phyloP scores from a whole-genome alignment of 2,797 vertebrate species.

The Parotocinclus haroldoi region DNA sequence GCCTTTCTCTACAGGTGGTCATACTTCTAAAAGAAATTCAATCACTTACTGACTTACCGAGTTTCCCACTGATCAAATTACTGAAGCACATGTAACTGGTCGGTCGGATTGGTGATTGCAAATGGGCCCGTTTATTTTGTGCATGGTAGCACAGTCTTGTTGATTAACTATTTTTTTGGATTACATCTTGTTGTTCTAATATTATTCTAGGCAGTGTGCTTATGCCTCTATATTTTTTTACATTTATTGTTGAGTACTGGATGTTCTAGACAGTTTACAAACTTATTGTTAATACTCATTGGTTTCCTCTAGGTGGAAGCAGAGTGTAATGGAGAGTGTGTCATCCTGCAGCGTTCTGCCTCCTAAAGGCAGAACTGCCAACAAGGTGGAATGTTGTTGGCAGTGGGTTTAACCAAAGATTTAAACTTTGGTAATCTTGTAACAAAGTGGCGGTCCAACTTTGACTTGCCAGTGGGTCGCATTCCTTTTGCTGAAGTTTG shows the following conservation, averaged over 20 bases:
- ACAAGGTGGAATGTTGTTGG: conserved; percentile 56
- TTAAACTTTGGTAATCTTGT: conserved; percentile 57
- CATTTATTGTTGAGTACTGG: not conserved
- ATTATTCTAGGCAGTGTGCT: not conserved
- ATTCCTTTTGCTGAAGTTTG: conserved; percentile 46
- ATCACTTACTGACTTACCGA: no score
- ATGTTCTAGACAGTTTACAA: not conserved
- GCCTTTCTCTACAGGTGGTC: no score
- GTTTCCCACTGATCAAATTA: no score
- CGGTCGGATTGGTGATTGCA: no score
- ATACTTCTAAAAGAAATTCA: no score
- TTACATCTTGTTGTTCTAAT: no score
- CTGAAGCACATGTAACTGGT: no score
- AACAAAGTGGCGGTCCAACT: conserved; percentile 50
- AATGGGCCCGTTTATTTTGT: no score
- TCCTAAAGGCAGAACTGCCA: no score
- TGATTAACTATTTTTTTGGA: no score
- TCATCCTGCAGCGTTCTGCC: conserved; percentile 11
- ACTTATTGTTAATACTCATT: not conserved
- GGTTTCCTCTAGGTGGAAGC: conserved; percentile 59
- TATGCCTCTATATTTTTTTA: not conserved
- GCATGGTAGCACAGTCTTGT: no score
- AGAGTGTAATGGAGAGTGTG: conserved; percentile 33
- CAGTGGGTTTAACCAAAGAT: conserved; percentile 45
- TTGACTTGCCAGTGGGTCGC: conserved; percentile 47